Percentiles rank a stretch among this genome's conserved stretches.
Evolutionary conservation across 2,888 invertebrate genomes (phyloP).

Genomic region (Aplocera efformata): DNA sequence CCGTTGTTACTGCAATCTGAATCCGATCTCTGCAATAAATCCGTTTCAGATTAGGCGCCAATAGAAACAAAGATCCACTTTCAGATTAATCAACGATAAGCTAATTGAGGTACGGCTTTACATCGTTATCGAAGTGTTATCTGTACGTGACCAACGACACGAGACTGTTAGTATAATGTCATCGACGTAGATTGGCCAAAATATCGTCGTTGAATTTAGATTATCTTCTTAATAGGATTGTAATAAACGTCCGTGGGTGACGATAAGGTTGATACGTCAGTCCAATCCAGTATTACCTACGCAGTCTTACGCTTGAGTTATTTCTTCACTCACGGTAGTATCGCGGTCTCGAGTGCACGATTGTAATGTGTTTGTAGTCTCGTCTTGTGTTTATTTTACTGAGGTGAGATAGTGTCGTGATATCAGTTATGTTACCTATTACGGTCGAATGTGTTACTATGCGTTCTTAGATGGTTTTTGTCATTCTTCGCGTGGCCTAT

Average conservation of each 20-base stretch:
- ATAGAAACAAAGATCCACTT: too few species aligned
- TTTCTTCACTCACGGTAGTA: conserved; percentile 24
- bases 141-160: conserved; percentile 55
- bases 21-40: too few species aligned
- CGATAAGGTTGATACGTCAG: conserved; percentile 12
- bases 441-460: too few species aligned
- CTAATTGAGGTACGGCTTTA: conserved; percentile 24
- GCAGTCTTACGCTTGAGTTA: neutral
- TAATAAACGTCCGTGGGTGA: conserved; percentile 3
- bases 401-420: conserved; percentile 4
- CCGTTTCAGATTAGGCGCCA: too few species aligned
- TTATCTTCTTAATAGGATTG: conserved; percentile 11
- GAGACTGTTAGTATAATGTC: conserved; percentile 29
- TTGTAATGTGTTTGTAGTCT: conserved; percentile 15
- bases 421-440: too few species aligned
- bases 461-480: too few species aligned
- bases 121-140: conserved; percentile 45
- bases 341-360: conserved; percentile 21
- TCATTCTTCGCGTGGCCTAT: too few species aligned
- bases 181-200: conserved; percentile 10
- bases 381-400: neutral
- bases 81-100: neutral
- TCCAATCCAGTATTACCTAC: conserved; percentile 15
- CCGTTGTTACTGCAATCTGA: too few species aligned
- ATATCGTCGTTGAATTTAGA: conserved; percentile 6